Base-by-base conservation (phyloP, 1,140 invertebrate genomes). In the Drosophila pandora region DNA sequence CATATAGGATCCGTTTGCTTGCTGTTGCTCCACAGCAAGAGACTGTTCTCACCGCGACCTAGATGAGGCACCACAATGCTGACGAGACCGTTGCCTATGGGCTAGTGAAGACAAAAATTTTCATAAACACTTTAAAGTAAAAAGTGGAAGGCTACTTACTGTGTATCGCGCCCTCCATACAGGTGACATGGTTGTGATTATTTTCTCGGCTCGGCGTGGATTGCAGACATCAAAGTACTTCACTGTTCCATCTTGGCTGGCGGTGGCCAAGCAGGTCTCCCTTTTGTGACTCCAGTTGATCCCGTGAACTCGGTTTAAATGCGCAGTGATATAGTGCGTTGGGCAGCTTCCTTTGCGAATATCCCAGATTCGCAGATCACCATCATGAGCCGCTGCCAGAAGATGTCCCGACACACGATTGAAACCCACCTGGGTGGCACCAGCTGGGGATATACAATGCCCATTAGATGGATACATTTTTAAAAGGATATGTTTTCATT, bases 311-410 rank as follows among this genome's bases (percentile, higher is more conserved):
- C 96, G 98, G 60, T 96, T 96, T 53, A 98, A 93, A 94, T 99
- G 98, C 7, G 97, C 98, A 25, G 97, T 95, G 76, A 99, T 97
- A 79, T 99, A 99, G 83, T 98, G 96, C 1, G 98, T 93, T 2
- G 98, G 97, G 60, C 95, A 94, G 48, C 95, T 96, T 50, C 95
- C 95, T 93, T 98, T 98, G 73, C 98, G 94, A 78, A 96, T 95
- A 92, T 99, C 98, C 98, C 98, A 99, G 70, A 99, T 95, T 92
- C 98, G 96, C 7, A 99, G 94, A 92, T 99, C 98, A 12, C 97
- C 97, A 91, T 98, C 97, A 92, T 99, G 97, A 50, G 97, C 96
- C 45, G 98, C 98, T 1, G 98, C 98, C 71, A 99, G 93, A 50
- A 97, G 93, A 91, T 98, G 94, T 10, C 95, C 93, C 7, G 95